Evolutionary conservation across 1,140 invertebrate genomes (phyloP), one percentile per base, ranked within the genome.

Genomic region (Heterodera carotae): DNA sequence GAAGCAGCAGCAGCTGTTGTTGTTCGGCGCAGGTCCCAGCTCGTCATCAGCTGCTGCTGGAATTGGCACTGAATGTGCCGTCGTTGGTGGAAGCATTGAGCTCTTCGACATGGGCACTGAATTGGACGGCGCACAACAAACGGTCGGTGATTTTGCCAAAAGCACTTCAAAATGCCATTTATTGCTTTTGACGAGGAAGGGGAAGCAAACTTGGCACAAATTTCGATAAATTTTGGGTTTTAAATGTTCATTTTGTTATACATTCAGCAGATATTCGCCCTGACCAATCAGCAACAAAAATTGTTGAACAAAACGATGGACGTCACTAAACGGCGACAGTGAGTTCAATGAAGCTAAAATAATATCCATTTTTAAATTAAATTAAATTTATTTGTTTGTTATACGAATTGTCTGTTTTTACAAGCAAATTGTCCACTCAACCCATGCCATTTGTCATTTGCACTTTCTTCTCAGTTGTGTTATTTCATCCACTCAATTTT

Each of bases 71-170:
- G 69, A 71, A 56, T 71, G 29, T 31, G 69, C 69, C 31, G 39
- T 33, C 8, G 59, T 43, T 10, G n/a, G n/a, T n/a, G 69, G 59
- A 71, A 56, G 48, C 29, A 59, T 71, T 71, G 69, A 71, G 48
- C 33, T 71, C 29, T 18, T 18, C 18, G 48, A 56, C 15, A 15
- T 56, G n/a, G 48, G 6, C 69, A 48, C 33, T 31, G 59, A 71
- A 69, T 15, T 69, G 29, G 68, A 36, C 12, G 34, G 31, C 25
- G 64, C 31, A 22, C 18, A n/a, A 67, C 18, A 18, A 69, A 25
- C 34, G 67, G 67, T 69, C 7, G 25, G 34, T 31, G 36, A 22
- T 67, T 2, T 67, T 33, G 36, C 15, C 36, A 33, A 18, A 22
- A 67, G 22, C 31, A 34, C 25, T 27, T 67, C n/a, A 27, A 68